Base-by-base conservation (phyloP, 2,113 vertebrate genomes). In the Ia io region DNA sequence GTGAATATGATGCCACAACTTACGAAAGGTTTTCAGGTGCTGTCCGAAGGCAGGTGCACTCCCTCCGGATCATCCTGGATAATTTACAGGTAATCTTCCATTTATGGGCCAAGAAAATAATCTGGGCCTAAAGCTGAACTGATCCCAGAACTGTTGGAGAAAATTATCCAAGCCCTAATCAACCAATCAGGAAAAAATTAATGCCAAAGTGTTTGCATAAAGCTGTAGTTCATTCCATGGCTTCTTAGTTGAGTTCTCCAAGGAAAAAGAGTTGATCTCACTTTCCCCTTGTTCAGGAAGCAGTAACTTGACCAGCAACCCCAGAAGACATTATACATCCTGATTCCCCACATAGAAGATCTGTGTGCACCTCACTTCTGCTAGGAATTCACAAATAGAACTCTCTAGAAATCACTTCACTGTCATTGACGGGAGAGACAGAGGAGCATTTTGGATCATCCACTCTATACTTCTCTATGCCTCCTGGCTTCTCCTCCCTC, bases 51-150 rank as follows among this genome's bases (percentile, higher is more conserved):
- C 99, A 99, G 67, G 99, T 99, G 56, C 99, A 99, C 90, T 99
- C 99, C 6, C 99, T 99, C 3, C 98, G 99, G 65, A 98, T 99
- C 98, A 99, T 99, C 98, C 97, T 99, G 97, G 99, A 99, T 98
- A 99, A 98, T 82, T 98, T 99, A 51, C 99, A 99, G 99, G 99
- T 99, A 97, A 97, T 69, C 74, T 89, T 56, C 12, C 13, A 30
- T 63, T 56, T 83, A 44, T 37, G 88, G 73, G 40, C 71, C 40
- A 35, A 74, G 59, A 40, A 94, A 78, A 71, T 32, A 53, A 71
- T 28, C 49, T 93, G 37, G 20, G 18, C 11, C 51, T 37, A 93
- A 84, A 71, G 8, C 65, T 95, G n/a, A 30, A 20, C 28, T 16
- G 35, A 77, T 44, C 13, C 17, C 67, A 73, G 61, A 96, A 70